Evolutionary conservation across 2,888 invertebrate species (phyloP).

Genomic region (Therioaphis trifolii): DNA sequence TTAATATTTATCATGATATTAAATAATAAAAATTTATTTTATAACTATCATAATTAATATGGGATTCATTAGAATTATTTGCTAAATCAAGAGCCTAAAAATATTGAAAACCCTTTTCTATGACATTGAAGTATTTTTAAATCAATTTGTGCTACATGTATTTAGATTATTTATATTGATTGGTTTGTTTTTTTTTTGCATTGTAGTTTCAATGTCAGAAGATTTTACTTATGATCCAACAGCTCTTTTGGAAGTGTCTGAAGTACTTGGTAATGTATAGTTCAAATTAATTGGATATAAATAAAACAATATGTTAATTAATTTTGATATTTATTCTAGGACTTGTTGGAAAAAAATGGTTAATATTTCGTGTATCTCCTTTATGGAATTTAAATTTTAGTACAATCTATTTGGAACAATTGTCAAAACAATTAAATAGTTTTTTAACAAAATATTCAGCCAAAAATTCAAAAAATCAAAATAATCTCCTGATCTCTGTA

Average conservation of each 20-base stretch:
- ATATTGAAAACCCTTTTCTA: neutral
- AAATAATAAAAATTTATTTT: no score
- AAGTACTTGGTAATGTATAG: slow-evolving; percentile 40
- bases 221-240: slow-evolving; percentile 22
- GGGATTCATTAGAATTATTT: neutral
- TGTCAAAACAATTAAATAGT: slow-evolving; percentile 14
- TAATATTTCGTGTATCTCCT: slow-evolving; percentile 68
- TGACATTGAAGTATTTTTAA: neutral
- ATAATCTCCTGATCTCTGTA: neutral
- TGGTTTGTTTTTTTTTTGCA: slow-evolving; percentile 13
- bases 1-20: no score
- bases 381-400: slow-evolving; percentile 67
- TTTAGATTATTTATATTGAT: neutral
- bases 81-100: neutral
- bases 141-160: neutral
- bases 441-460: slow-evolving; percentile 2
- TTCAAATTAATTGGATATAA: neutral
- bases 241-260: slow-evolving; percentile 51
- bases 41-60: neutral
- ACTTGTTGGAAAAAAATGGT: slow-evolving; percentile 68
- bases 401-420: slow-evolving; percentile 1
- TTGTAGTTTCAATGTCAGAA: slow-evolving; percentile 28
- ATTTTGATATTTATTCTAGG: slow-evolving; percentile 66
- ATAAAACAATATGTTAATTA: neutral
- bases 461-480: neutral